phyloP scores from a whole-genome alignment of 1,140 invertebrate genomes.

The Leguminivora glycinivorella region DNA sequence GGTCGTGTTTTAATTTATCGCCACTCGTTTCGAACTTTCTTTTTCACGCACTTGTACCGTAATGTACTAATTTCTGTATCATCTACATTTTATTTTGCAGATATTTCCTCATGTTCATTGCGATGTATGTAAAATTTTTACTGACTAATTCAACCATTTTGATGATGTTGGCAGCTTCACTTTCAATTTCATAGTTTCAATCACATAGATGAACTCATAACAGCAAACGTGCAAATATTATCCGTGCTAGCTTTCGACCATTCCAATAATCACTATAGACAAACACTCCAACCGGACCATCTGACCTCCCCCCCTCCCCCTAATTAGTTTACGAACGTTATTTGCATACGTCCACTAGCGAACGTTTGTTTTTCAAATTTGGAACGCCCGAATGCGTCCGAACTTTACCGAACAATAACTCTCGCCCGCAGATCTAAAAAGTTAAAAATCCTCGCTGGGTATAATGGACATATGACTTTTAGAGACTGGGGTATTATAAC shows the following conservation, averaged over 20 bases:
- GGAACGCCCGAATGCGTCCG: constrained; percentile 37
- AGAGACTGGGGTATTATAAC: constrained; percentile 57
- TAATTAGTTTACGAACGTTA: constrained; percentile 41
- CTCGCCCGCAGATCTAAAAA: neutral
- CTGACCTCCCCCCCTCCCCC: neutral
- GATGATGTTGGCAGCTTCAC: too few species aligned
- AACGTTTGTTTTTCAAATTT: constrained; percentile 70
- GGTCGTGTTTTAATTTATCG: too few species aligned
- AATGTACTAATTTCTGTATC: too few species aligned
- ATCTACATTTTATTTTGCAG: too few species aligned
- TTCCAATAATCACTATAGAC: constrained; percentile 13
- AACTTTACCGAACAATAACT: constrained; percentile 34
- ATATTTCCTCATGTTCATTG: too few species aligned
- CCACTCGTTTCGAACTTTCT: too few species aligned
- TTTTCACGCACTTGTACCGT: too few species aligned
- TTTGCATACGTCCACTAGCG: constrained; percentile 60
- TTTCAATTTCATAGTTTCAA: neutral
- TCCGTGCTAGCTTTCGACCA: neutral
- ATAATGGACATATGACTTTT: neutral
- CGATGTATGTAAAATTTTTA: too few species aligned
- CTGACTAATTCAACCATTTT: too few species aligned
- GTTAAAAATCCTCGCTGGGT: neutral
- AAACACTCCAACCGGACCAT: constrained; percentile 3
- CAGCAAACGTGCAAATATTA: neutral
- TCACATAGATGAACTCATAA: neutral